Base-by-base conservation (phyloP, 2,113 vertebrate species). In the Pholis gunnellus region DNA sequence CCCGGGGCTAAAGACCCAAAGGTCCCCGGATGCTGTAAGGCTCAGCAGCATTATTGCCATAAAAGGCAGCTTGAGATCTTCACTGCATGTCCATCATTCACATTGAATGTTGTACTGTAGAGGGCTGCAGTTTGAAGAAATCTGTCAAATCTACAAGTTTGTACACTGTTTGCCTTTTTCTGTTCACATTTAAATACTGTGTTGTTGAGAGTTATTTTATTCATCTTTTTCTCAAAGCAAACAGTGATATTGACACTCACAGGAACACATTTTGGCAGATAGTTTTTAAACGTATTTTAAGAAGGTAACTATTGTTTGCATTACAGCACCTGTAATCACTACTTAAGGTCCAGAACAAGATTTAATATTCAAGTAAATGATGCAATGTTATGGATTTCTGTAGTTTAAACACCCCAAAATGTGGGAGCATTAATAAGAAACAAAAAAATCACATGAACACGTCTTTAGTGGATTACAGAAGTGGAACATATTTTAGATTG, bases 11-110 rank as follows among this genome's bases (percentile, higher is more conserved):
- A 65, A 72, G 86, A 87, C 81, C 82, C 36, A 77, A 31, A 81
- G 82, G 60, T 88, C 77, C 65, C 85, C 79, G 84, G 83, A 81
- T 91, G 90, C 87, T 76, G 80, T 79, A 70, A 60, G 56, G 67
- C 86, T 82, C 80, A 17, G 81, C 75, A 65, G 78, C 60, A 31
- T 73, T 87, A 93, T 92, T 90, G 79, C 94, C 94, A 88, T 95
- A 94, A 94, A 95, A 94, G 94, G 95, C 66, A 85, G 83, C 87
- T 72, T 61, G 78, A 80, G 81, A 74, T 81, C 80, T 81, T 76
- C 78, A 83, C 88, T 54, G 74, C 74, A 73, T 65, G 78, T 89
- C 56, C 66, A 63, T 71, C 78, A 85, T 29, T 57, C 25, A 52
- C 75, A 73, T 54, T 82, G 79, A 79, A 34, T 63, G 44, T 83